Base-by-base conservation (phyloP, 2,888 invertebrate genomes). In the Odontomyia ornata region DNA sequence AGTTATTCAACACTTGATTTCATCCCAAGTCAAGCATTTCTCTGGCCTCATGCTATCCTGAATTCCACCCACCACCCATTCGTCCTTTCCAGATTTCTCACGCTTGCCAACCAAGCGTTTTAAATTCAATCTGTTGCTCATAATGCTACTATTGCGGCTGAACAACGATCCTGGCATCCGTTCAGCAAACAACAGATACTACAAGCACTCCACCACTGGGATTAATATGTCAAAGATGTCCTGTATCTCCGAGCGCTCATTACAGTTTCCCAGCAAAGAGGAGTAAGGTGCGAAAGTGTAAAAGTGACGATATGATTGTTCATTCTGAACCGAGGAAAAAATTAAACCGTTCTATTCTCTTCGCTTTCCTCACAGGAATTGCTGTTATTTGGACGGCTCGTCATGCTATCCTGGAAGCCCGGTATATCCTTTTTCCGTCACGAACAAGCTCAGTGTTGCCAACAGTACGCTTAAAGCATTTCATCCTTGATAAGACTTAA, bases 171-270 rank as follows among this genome's bases (percentile, higher is more conserved):
- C 21, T 36, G 30, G 65, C 65, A 65, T 65, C 65, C 65, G 65
- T 36, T 65, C 36, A 36, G 28, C 13, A 28, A 62, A 65, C 69
- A 72, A 72, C 56, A n/a, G 52, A 52, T 52, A 52, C 15, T 27
- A 72, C 52, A 46, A n/a, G n/a, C n/a, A n/a, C n/a, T n/a, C 21
- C 47, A 72, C 71, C 18, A 27, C 4, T 15, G 56, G 71, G 71
- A 72, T 72, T 72, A 72, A 72, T 72, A 72, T 72, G 71, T 72
- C 71, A 72, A 72, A 72, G 71, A 72, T 72, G 71, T 72, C 71
- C 52, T 56, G 46, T 46, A 28, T 28, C 27, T 5, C 36, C 3
- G 5, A 9, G 15, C 52, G 52, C 56, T 72, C 71, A 72, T 72
- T 72, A 52, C 56, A 18, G 7, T n/a, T 43, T 1, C 47, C n/a